These are phyloP conservation scores for Euplagia quadripunctaria DNA, from an alignment of 2,888 invertebrate genomes.

Conservation along the genomic window DNA sequence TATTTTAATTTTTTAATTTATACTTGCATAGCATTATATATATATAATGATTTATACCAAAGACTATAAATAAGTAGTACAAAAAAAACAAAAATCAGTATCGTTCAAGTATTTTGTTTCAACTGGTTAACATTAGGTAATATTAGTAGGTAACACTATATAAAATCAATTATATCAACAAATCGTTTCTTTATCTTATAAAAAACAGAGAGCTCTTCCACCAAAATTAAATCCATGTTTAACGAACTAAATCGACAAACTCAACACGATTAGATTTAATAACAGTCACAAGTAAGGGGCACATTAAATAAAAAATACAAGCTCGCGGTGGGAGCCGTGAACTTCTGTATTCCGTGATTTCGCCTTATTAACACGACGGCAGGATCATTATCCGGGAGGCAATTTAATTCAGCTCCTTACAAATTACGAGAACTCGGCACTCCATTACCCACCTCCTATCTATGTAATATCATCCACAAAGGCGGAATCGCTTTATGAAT, in stretches of 20 bases:
- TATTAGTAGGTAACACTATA: no score
- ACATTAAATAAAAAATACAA: slow-evolving; percentile 31
- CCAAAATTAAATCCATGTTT: slow-evolving; percentile 15
- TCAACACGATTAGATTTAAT: slow-evolving; percentile 40
- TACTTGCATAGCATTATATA: no score
- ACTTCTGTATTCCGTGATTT: slow-evolving; percentile 50
- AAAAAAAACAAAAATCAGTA: no score
- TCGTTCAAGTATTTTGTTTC: no score
- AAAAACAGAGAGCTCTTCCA: background rate
- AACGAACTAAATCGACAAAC: slow-evolving; percentile 34
- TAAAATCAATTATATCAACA: background rate
- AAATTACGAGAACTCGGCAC: slow-evolving; percentile 61
- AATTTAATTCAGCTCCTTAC: slow-evolving; percentile 61
- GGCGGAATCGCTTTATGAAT: slow-evolving; percentile 51
- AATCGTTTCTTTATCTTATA: background rate
- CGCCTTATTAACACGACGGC: slow-evolving; percentile 55
- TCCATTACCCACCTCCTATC: slow-evolving; percentile 57
- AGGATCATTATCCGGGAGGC: slow-evolving; percentile 57
- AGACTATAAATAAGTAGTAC: no score
- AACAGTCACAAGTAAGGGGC: slow-evolving; percentile 24
- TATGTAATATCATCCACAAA: slow-evolving; percentile 50
- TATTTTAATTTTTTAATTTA: no score
- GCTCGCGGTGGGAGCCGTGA: slow-evolving; percentile 21
- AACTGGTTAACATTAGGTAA: no score
- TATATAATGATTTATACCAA: no score